A percentile compares a stretch with the other conserved stretches of the same genome.
Conservation (phyloP, 1,140 invertebrate species). For the Drosophila paulistorum region DNA sequence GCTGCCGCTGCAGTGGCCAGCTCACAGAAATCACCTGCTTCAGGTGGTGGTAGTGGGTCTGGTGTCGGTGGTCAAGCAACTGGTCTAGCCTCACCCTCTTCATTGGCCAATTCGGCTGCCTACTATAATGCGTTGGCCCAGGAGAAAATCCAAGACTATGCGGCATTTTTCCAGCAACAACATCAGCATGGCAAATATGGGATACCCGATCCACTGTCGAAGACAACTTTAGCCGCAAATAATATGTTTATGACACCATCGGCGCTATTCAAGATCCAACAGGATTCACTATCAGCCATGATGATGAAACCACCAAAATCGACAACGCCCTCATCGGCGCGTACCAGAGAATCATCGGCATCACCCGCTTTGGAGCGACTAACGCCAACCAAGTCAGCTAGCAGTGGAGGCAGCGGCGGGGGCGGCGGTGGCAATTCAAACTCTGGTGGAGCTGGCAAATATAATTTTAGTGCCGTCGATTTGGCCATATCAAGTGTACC, state of each 20-base stretch:
- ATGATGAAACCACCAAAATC: conserved; percentile 83
- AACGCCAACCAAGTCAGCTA: conserved; percentile 74
- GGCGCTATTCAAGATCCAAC: conserved; percentile 84
- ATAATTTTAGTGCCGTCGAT: conserved; percentile 83
- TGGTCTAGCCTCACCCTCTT: conserved; percentile 56
- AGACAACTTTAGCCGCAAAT: conserved; percentile 87
- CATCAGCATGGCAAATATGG: conserved; percentile 77
- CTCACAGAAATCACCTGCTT: conserved; percentile 16
- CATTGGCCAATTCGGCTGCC: conserved; percentile 60
- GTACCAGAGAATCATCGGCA: conserved; percentile 76
- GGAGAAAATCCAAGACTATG: conserved; percentile 81
- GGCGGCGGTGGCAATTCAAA: conserved; percentile 70
- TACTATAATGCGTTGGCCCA: conserved; percentile 80
- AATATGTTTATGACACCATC: conserved; percentile 87
- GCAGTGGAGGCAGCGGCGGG: conserved; percentile 35
- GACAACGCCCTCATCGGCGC: conserved; percentile 64
- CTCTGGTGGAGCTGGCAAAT: conserved; percentile 68
- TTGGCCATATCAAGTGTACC: conserved; percentile 83
- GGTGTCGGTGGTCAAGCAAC: conserved; percentile 22
- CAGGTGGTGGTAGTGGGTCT: conserved; percentile 9
- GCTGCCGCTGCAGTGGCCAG: conserved; percentile 39
- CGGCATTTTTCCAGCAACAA: conserved; percentile 77
- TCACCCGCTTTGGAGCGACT: conserved; percentile 82
- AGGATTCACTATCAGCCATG: conserved; percentile 84
- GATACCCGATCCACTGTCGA: conserved; percentile 87